Conservation (phyloP, 1,140 invertebrate genomes). For the Pogonus chalceus region DNA sequence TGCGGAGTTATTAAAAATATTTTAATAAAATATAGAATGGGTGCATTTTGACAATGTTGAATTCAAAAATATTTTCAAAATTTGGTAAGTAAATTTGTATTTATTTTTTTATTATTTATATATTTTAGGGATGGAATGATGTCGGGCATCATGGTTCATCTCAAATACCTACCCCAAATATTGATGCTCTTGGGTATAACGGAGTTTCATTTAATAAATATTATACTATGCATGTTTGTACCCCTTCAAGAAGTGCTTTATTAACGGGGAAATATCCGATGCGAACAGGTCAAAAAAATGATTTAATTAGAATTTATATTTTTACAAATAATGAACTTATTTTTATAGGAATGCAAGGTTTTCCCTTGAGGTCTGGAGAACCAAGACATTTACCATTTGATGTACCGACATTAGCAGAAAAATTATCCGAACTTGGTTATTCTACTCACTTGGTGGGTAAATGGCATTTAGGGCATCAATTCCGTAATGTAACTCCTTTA, state of each 20-base stretch:
- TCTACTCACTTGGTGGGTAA: conserved; percentile 80
- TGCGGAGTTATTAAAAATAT: too few species aligned
- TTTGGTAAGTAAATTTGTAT: too few species aligned
- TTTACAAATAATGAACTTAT: neutral
- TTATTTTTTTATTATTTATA: neutral
- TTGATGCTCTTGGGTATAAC: conserved; percentile 68
- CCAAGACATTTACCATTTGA: conserved; percentile 45
- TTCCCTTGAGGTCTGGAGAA: conserved; percentile 43
- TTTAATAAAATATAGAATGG: too few species aligned
- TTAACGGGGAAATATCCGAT: conserved; percentile 77
- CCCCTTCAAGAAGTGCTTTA: conserved; percentile 64
- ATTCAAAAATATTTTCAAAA: too few species aligned
- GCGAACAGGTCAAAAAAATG: conserved; percentile 47
- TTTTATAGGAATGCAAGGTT: conserved; percentile 49
- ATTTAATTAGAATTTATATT: neutral
- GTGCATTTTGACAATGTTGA: too few species aligned
- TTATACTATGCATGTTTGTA: conserved; percentile 66
- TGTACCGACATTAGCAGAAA: conserved; percentile 54
- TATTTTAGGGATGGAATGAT: conserved; percentile 73
- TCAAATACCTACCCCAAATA: conserved; percentile 76
- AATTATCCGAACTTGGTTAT: conserved; percentile 67
- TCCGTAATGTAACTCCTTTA: conserved; percentile 38
- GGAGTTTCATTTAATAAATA: conserved; percentile 63
- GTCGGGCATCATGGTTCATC: conserved; percentile 78
- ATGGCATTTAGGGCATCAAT: conserved; percentile 63